Conservation (phyloP, 2,113 vertebrate genomes). For the Chaetura pelagica region DNA sequence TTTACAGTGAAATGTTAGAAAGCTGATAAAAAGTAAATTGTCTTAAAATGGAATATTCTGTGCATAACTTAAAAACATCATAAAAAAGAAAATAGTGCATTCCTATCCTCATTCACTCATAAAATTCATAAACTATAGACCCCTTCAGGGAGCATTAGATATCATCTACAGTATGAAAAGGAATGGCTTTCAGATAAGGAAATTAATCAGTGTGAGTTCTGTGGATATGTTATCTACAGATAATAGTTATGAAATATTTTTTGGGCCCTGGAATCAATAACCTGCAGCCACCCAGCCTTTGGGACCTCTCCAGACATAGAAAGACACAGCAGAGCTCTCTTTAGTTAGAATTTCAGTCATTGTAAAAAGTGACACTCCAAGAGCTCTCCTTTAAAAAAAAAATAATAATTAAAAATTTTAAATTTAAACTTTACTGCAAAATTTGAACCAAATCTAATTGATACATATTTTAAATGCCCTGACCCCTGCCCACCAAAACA, state of each 20-base stretch:
- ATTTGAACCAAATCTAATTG: background rate
- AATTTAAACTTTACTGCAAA: background rate
- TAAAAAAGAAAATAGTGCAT: slow-evolving; percentile 33
- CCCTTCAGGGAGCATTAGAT: background rate
- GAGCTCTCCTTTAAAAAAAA: background rate
- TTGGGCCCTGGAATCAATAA: background rate
- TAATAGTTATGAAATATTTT: background rate
- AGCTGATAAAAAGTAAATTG: slow-evolving; percentile 34
- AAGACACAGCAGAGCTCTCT: background rate
- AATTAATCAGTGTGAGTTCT: slow-evolving; percentile 12
- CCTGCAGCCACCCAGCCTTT: background rate
- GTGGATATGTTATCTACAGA: slow-evolving; percentile 17
- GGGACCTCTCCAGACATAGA: background rate
- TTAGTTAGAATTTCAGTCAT: background rate
- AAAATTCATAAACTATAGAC: slow-evolving; percentile 14
- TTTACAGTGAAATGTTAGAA: slow-evolving; percentile 27
- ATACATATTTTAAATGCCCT: background rate
- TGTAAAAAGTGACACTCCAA: background rate
- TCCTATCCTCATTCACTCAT: slow-evolving; percentile 30
- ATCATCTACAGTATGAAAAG: slow-evolving; percentile 5
- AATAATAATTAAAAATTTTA: background rate
- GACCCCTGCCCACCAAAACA: background rate
- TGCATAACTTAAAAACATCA: slow-evolving; percentile 8
- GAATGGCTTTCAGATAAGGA: background rate
- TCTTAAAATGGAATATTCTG: slow-evolving; percentile 41